Evolutionary conservation across 2,888 invertebrate genomes (phyloP), one percentile per base, ranked within the genome.

Genomic region (Trissoscelio sp.): DNA sequence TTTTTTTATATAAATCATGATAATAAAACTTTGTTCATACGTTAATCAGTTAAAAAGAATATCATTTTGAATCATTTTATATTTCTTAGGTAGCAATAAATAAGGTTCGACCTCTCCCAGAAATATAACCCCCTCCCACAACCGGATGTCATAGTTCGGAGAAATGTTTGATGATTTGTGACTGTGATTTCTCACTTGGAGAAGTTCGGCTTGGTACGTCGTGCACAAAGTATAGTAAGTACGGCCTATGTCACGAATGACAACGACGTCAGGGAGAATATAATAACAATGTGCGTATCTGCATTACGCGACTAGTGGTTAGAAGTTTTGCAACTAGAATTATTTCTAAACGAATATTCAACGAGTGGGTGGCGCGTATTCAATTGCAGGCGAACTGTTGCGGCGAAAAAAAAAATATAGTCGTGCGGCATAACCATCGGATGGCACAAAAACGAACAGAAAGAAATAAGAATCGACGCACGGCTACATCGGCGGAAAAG

Each of bases 401-500:
- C 69, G 58, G 78, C 55, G 80, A 82, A 83, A 70, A 75, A 79
- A 51, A 53, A 28, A 22, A 81, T 16, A 22, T 42, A 39, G 51
- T n/a, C 20, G 31, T 28, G 34, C 5, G 24, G 31, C 37, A 37
- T 57, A 75, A 44, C 69, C 51, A 70, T 80, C 11, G 69, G 44
- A 64, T 55, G 39, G 70, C 55, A 16, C 64, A 81, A 70, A 75
- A 81, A 73, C 28, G 60, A 70, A 67, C 62, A 62, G 48, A 75
- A 64, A 79, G 80, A 67, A 82, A 64, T 75, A 79, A 83, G 83
- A 77, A 84, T 84, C 82, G 84, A 84, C 86, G 85, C 73, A 85
- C 85, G 83, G 82, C 85, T 86, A 85, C 83, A 84, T 85, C 85
- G 87, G 84, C 85, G 85, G 82, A 74, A 84, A 87, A 88, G 83